These are phyloP conservation scores for Protosalanx chinensis DNA, from an alignment of 2,797 vertebrate genomes.

Conservation along the genomic window DNA sequence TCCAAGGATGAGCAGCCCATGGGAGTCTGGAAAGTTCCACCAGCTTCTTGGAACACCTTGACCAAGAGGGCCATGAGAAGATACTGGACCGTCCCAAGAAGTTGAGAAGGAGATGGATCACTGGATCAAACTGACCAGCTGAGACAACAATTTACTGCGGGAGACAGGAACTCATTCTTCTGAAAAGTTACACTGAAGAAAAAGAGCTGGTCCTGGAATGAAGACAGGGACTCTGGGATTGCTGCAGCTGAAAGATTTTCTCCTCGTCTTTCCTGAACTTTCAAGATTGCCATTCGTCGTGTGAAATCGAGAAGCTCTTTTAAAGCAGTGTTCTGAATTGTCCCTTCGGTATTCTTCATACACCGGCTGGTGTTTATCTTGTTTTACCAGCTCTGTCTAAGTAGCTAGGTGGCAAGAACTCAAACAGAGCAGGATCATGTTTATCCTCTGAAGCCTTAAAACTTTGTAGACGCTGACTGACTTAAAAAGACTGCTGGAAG, in stretches of 20 bases:
- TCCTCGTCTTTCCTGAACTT: constrained; percentile 43
- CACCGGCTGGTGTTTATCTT: constrained; percentile 66
- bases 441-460: constrained; percentile 61
- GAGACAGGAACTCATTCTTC: background rate
- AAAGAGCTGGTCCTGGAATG: constrained; percentile 10
- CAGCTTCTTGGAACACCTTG: constrained; percentile 44
- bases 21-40: constrained; percentile 42
- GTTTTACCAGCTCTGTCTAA: constrained; percentile 64
- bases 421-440: constrained; percentile 55
- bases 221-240: constrained; percentile 28
- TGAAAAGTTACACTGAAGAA: constrained; percentile 58
- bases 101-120: constrained; percentile 44
- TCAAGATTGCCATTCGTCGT: constrained; percentile 43
- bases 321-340: constrained; percentile 53
- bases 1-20: constrained; percentile 49
- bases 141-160: too few relatives aligned
- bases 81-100: constrained; percentile 53
- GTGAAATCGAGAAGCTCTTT: constrained; percentile 63
- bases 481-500: constrained; percentile 33
- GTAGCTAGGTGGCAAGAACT: constrained; percentile 59
- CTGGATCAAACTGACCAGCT: constrained; percentile 42
- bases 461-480: constrained; percentile 61
- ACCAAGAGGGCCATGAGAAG: constrained; percentile 45
- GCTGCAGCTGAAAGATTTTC: constrained; percentile 35
- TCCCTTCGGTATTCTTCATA: constrained; percentile 61